Conservation (phyloP, 1,140 invertebrate genomes). For the Fopius arisanus region DNA sequence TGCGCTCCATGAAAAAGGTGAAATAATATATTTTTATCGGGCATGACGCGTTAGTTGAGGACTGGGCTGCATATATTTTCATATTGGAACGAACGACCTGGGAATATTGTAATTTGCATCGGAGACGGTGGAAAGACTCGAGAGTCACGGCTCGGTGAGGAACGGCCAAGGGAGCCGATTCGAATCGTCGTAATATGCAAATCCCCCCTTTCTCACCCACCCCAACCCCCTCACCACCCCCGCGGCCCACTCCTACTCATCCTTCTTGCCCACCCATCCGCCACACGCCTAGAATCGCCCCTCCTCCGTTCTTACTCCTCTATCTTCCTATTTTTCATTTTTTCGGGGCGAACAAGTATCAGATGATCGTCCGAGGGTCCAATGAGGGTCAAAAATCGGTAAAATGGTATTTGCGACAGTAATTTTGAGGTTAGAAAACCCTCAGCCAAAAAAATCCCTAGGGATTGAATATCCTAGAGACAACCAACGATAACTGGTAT, state of each 20-base stretch:
- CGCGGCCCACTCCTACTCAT: background rate
- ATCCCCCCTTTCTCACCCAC: slow-evolving; percentile 32
- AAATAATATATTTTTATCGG: slow-evolving; percentile 52
- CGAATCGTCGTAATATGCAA: slow-evolving; percentile 60
- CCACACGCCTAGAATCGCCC: background rate
- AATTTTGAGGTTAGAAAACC: too few relatives aligned
- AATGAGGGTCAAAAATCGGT: too few relatives aligned
- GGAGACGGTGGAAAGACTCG: slow-evolving; percentile 57
- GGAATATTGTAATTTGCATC: slow-evolving; percentile 66
- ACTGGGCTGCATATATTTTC: slow-evolving; percentile 56
- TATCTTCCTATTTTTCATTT: background rate
- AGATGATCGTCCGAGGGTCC: too few relatives aligned
- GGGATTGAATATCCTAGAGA: too few relatives aligned
- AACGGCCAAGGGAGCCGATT: slow-evolving; percentile 40
- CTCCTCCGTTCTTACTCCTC: background rate
- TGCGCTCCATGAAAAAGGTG: background rate
- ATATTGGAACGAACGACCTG: slow-evolving; percentile 55
- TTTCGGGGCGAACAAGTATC: background rate
- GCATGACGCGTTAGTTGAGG: slow-evolving; percentile 34
- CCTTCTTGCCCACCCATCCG: background rate
- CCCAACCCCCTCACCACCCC: slow-evolving; percentile 21
- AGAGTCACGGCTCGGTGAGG: slow-evolving; percentile 46
- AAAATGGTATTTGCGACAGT: too few relatives aligned
- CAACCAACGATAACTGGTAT: too few relatives aligned
- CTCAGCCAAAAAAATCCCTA: too few relatives aligned